Evolutionary conservation across 2,797 vertebrate species (phyloP).

Genomic region (Pseudomugil gertrudae): DNA sequence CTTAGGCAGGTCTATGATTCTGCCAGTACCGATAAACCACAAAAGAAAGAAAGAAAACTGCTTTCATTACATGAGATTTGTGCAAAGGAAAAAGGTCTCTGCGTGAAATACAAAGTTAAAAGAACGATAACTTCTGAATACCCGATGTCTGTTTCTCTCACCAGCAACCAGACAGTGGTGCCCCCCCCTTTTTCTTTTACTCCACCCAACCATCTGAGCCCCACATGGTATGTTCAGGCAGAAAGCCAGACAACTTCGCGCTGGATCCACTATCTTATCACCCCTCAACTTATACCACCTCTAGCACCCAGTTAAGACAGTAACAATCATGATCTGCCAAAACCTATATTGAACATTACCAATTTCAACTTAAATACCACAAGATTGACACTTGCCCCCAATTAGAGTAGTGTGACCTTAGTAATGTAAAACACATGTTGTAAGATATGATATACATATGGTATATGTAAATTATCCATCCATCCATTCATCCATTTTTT

Average conservation of each 20-base stretch:
- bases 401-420: not conserved
- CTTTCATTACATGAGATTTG: slow-evolving; percentile 28
- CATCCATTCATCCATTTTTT: too few species aligned
- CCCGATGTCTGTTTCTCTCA: slow-evolving; percentile 51
- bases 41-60: slow-evolving; percentile 32
- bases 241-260: slow-evolving; percentile 82
- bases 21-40: slow-evolving; percentile 35
- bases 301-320: slow-evolving; percentile 76
- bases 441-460: not conserved
- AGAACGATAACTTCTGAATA: slow-evolving; percentile 28
- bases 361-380: slow-evolving; percentile 36
- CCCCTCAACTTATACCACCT: slow-evolving; percentile 67
- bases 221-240: slow-evolving; percentile 88
- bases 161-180: slow-evolving; percentile 59
- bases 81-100: slow-evolving; percentile 17
- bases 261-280: slow-evolving; percentile 78
- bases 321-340: slow-evolving; percentile 54
- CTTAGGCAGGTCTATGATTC: slow-evolving; percentile 27
- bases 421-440: not conserved
- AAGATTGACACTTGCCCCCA: slow-evolving; percentile 8
- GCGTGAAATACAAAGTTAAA: slow-evolving; percentile 37
- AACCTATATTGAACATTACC: slow-evolving; percentile 21
- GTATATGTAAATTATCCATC: too few species aligned
- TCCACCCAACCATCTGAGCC: slow-evolving; percentile 88
- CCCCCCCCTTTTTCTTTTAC: slow-evolving; percentile 80